Evolutionary conservation across 30 jellyfish, hydroid and myxozoan genomes (phyloP).

Genomic region (Sanderia malayensis): DNA sequence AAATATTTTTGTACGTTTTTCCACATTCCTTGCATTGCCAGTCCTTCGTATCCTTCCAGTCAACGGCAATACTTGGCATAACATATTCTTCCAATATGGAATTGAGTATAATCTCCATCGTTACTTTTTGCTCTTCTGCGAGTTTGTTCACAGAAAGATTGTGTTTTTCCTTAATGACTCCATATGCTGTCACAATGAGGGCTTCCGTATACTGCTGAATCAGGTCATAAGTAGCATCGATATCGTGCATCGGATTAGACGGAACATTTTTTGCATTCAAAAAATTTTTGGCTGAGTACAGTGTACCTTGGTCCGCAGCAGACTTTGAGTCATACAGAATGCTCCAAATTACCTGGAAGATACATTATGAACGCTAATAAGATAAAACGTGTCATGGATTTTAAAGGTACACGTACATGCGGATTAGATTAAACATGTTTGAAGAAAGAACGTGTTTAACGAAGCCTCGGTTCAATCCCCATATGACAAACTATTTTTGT

Average conservation of each 20-base stretch:
- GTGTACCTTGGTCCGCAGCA: not conserved
- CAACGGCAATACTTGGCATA: not conserved
- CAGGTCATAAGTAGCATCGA: not conserved
- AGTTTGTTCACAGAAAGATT: not conserved
- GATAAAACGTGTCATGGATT: not conserved
- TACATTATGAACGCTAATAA: not conserved
- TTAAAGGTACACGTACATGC: too few relatives aligned
- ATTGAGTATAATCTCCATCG: not conserved
- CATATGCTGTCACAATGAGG: not conserved
- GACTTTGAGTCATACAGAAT: not conserved
- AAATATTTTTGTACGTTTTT: not conserved
- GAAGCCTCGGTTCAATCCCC: too few relatives aligned
- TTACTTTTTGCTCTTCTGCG: not conserved
- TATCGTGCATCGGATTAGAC: not conserved
- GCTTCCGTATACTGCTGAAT: not conserved
- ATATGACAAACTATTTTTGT: too few relatives aligned
- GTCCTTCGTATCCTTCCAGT: not conserved
- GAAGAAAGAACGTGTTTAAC: too few relatives aligned
- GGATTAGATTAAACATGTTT: too few relatives aligned
- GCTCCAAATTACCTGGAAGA: constrained; percentile 3
- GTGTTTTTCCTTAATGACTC: not conserved
- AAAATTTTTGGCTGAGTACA: constrained; percentile 1
- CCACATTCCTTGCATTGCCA: not conserved
- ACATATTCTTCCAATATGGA: not conserved
- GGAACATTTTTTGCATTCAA: not conserved